phyloP scores from a whole-genome alignment of 2,888 invertebrate species.

The Aspidapion aeneum region DNA sequence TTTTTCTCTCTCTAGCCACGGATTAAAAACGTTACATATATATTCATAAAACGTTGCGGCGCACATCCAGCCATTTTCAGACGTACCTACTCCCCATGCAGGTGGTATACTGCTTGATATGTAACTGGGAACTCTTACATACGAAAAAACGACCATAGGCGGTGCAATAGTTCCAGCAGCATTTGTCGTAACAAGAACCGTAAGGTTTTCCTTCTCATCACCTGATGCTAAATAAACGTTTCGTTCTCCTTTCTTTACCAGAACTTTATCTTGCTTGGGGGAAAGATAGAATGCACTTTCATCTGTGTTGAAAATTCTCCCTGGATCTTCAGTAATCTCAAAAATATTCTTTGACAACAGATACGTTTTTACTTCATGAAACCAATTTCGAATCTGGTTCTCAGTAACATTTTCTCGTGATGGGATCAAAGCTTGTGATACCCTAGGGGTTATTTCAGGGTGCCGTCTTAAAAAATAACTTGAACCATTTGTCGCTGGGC shows the following conservation, averaged over 20 bases:
- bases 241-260: conserved; percentile 37
- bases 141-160: conserved; percentile 33
- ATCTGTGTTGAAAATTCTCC: conserved; percentile 40
- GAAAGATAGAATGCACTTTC: conserved; percentile 41
- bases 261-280: conserved; percentile 38
- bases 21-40: conserved; percentile 9
- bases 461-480: conserved; percentile 10
- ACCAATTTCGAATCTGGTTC: conserved; percentile 35
- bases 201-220: conserved; percentile 30
- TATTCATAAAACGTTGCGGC: conserved; percentile 8
- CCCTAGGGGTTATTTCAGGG: conserved; percentile 7
- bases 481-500: conserved; percentile 14
- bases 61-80: conserved; percentile 10
- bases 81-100: conserved; percentile 7
- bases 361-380: conserved; percentile 32
- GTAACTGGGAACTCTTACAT: conserved; percentile 34
- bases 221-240: conserved; percentile 26
- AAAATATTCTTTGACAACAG: conserved; percentile 26
- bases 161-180: conserved; percentile 29
- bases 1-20: conserved; percentile 11
- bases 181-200: conserved; percentile 30
- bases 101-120: conserved; percentile 21
- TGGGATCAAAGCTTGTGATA: conserved; percentile 15
- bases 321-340: conserved; percentile 30
- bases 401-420: conserved; percentile 33